Percentiles rank a stretch among this genome's conserved stretches.
These are phyloP conservation scores for Bujurquina vittata DNA, from an alignment of 2,113 vertebrate species.

Conservation along the genomic window DNA sequence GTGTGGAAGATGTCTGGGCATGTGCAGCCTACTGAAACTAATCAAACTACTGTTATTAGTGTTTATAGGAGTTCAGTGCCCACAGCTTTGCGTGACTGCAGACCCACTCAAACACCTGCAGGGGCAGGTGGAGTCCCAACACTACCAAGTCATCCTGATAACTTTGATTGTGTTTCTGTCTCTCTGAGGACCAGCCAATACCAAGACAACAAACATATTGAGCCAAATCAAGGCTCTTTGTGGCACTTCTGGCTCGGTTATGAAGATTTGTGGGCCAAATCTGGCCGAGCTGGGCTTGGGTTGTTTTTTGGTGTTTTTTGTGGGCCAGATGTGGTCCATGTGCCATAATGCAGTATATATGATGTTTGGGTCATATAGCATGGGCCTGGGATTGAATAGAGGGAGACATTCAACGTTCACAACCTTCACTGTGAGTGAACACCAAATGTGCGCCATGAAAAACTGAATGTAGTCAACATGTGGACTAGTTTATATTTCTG, in stretches of 20 bases:
- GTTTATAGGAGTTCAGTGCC: not conserved
- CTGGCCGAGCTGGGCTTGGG: not conserved
- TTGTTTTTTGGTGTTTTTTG: not conserved
- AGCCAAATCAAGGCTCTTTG: not conserved
- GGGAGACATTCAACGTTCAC: not conserved
- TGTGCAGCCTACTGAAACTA: not conserved
- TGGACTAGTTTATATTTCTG: not conserved
- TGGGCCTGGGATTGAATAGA: not conserved
- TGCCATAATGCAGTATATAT: not conserved
- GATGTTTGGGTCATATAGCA: not conserved
- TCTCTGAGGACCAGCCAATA: not conserved
- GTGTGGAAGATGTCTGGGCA: not conserved
- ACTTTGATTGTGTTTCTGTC: conserved; percentile 9
- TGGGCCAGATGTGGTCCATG: not conserved
- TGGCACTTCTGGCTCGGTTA: not conserved
- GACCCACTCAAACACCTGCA: not conserved
- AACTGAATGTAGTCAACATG: not conserved
- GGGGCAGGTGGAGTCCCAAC: conserved; percentile 19
- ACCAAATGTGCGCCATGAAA: not conserved
- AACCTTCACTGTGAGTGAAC: not conserved
- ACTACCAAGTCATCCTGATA: not conserved
- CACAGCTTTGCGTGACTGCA: not conserved
- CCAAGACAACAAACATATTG: not conserved
- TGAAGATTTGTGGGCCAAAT: not conserved
- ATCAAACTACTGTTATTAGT: conserved; percentile 7